A percentile compares a stretch with the other conserved stretches of the same genome.
Evolutionary conservation across 2,797 vertebrate species (phyloP).

Genomic region (Danio aesculapii): DNA sequence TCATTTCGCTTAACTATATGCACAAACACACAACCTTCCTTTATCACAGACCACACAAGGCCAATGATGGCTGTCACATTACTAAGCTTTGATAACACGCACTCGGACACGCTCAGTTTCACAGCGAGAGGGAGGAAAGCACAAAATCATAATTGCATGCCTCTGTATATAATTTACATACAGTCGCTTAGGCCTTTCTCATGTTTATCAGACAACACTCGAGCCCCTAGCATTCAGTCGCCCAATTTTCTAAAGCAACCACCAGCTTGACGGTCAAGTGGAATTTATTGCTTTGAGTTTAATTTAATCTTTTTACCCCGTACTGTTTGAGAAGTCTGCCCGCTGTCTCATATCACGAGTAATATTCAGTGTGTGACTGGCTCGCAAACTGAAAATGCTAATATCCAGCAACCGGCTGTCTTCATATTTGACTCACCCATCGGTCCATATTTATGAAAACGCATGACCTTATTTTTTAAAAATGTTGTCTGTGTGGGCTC

Average conservation of each 20-base stretch:
- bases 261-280: conserved; percentile 35
- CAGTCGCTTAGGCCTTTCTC: background rate
- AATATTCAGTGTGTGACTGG: background rate
- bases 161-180: background rate
- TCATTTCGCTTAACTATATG: conserved; percentile 9
- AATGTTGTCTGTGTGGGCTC: background rate
- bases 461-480: background rate
- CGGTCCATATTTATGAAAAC: background rate
- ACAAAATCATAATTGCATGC: background rate
- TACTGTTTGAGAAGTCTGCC: background rate
- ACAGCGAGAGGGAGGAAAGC: background rate
- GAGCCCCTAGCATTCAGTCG: background rate
- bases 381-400: background rate
- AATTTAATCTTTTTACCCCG: conserved; percentile 28
- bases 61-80: background rate
- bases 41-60: background rate
- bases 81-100: conserved; percentile 7
- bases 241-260: conserved; percentile 50
- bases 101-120: conserved; percentile 5
- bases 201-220: background rate
- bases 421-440: background rate
- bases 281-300: conserved; percentile 50
- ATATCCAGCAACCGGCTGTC: background rate
- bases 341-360: background rate
- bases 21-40: background rate